Evolutionary conservation across 2,888 invertebrate genomes (phyloP), one percentile per base, ranked within the genome.

Genomic region (Cerceris rybyensis): DNA sequence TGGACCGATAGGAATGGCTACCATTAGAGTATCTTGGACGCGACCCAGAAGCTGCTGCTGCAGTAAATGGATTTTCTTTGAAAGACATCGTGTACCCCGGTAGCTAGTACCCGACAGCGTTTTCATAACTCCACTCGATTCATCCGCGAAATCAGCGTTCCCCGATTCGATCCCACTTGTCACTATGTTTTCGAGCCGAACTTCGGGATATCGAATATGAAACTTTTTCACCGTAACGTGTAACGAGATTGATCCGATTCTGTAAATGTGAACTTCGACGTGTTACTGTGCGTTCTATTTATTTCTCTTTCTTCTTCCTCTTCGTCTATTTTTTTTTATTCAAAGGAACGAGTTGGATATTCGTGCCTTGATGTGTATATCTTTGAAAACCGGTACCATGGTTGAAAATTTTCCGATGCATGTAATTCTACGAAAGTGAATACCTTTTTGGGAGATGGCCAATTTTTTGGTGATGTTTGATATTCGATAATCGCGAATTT

Each of bases 1-100:
- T 83, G 85, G 81, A 79, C 80, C 72, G 83, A 85, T 88, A 87
- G 85, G 84, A 83, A 83, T 84, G 84, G 86, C 87, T 82, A 85
- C 87, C 87, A 88, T 88, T 89, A 87, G 88, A 87, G 84, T 88
- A 88, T 88, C 86, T 86, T 88, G 88, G 87, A 89, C 85, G 81
- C 80, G 84, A 80, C 82, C 88, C 88, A 88, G 87, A 74, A 87
- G 46, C 84, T 82, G 86, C 81, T 85, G 83, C 88, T 89, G 87
- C 87, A 75, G 87, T 83, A 88, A 90, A 90, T 90, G 88, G 89
- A 87, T 87, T 88, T 89, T 86, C 88, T 86, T 86, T 89, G 83
- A 89, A 88, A 88, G 85, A 84, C 80, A 79, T 72, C 80, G 85
- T 69, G 78, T 78, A 81, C 63, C 59, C 43, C 65, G 72, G 66